Percentiles rank a stretch among this genome's conserved stretches.
phyloP scores from a whole-genome alignment of 2,797 vertebrate genomes.

The Danio kyathit region DNA sequence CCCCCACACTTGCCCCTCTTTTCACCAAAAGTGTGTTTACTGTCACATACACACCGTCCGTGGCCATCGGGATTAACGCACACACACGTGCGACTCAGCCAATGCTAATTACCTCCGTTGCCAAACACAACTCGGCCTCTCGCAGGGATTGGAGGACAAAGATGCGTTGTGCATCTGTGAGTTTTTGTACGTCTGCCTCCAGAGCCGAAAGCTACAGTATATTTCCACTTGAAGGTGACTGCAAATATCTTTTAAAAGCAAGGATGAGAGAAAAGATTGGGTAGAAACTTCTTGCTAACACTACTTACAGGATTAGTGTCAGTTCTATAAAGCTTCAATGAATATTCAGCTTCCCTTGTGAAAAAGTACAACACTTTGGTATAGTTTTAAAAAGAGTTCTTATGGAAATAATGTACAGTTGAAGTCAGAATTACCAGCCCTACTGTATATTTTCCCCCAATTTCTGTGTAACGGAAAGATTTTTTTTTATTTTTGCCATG shows the following conservation, averaged over 20 bases:
- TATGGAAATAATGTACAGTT: no score
- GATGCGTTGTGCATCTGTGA: slow-evolving; percentile 27
- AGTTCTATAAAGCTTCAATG: neutral
- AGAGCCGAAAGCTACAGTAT: slow-evolving; percentile 33
- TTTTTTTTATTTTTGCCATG: no score
- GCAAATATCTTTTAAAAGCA: neutral
- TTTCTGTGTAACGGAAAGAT: no score
- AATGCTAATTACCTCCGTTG: slow-evolving; percentile 49
- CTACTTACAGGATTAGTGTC: slow-evolving; percentile 1
- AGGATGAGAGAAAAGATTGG: neutral
- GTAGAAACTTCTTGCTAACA: neutral
- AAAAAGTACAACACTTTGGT: neutral
- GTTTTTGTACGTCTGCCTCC: slow-evolving; percentile 12
- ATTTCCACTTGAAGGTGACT: slow-evolving; percentile 50
- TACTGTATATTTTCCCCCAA: no score
- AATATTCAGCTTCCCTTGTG: neutral
- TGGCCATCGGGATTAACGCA: slow-evolving; percentile 38
- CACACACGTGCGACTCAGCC: slow-evolving; percentile 26
- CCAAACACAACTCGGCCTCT: slow-evolving; percentile 49
- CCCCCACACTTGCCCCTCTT: neutral
- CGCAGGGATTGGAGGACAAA: slow-evolving; percentile 37
- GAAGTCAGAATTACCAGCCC: no score
- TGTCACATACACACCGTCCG: slow-evolving; percentile 33
- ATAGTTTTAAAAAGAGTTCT: neutral
- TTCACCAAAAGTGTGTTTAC: slow-evolving; percentile 11